Conservation (phyloP, 2,888 invertebrate genomes). For the Heterodera filipjevi region DNA sequence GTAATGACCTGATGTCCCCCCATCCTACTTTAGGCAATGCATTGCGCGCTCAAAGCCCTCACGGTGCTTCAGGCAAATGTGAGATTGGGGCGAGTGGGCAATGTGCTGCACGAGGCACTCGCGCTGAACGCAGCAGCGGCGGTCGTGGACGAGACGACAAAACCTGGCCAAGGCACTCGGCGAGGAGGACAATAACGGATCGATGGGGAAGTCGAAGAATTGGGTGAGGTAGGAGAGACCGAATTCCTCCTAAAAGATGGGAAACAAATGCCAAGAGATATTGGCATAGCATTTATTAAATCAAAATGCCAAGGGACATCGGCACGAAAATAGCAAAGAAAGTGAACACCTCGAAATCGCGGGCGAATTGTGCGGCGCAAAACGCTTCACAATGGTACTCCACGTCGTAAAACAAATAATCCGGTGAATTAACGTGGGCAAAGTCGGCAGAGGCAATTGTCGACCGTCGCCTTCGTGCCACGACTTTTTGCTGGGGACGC, state of each 20-base stretch:
- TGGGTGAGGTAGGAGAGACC: slow-evolving; percentile 37
- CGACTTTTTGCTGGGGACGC: not conserved
- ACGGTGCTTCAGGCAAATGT: slow-evolving; percentile 37
- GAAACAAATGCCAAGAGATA: not conserved
- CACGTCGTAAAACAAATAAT: slow-evolving; percentile 5
- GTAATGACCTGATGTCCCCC: not conserved
- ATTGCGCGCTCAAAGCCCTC: slow-evolving; percentile 33
- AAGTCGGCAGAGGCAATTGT: not conserved
- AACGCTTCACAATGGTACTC: slow-evolving; percentile 23
- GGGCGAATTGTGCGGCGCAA: slow-evolving; percentile 36
- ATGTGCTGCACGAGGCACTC: slow-evolving; percentile 30
- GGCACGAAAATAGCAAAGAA: not conserved
- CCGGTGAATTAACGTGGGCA: not conserved
- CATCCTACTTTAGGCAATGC: slow-evolving; percentile 33
- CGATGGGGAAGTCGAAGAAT: slow-evolving; percentile 40
- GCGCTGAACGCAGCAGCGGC: slow-evolving; percentile 16
- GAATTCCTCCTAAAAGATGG: slow-evolving; percentile 26
- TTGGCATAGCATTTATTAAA: no score
- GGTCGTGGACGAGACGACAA: slow-evolving; percentile 36
- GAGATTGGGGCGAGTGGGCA: slow-evolving; percentile 32
- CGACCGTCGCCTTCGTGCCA: not conserved
- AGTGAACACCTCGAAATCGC: slow-evolving; percentile 34
- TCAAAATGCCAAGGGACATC: not conserved
- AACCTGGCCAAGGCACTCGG: slow-evolving; percentile 29
- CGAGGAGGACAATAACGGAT: slow-evolving; percentile 35